Evolutionary conservation across 2,797 vertebrate genomes (phyloP).

Genomic region (Pseudochirops cupreus): DNA sequence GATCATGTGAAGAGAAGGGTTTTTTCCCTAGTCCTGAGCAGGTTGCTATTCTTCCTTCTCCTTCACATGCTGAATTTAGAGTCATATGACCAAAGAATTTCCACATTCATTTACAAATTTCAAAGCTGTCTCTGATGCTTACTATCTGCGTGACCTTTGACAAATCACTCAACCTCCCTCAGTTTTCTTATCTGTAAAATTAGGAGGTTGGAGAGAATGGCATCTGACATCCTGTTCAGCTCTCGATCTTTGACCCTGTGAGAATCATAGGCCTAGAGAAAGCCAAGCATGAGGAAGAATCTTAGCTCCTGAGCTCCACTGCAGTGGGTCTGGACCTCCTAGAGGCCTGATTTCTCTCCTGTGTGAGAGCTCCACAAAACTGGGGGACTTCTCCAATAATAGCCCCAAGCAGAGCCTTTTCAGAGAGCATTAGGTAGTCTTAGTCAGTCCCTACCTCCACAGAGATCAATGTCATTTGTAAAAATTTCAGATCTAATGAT

Average conservation of each 20-base stretch:
- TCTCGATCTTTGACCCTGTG: not conserved
- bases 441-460: not conserved
- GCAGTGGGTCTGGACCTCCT: not conserved
- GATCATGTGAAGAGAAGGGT: accelerated
- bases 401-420: not conserved
- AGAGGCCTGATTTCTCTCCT: not conserved
- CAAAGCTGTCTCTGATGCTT: not conserved
- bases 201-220: not conserved
- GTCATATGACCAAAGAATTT: not conserved
- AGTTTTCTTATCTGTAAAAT: not conserved
- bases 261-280: not conserved
- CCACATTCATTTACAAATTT: not conserved
- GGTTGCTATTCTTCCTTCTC: not conserved
- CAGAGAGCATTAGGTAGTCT: not conserved
- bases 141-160: not conserved
- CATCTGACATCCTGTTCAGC: not conserved
- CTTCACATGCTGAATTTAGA: not conserved
- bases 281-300: not conserved
- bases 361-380: not conserved
- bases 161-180: not conserved
- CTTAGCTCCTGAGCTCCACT: not conserved
- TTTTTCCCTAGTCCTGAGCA: not conserved
- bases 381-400: not conserved
- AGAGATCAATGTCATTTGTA: not conserved
- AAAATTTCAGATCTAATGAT: not conserved